phyloP scores from a whole-genome alignment of 2,797 vertebrate species.

The Onychomys leucogaster region DNA sequence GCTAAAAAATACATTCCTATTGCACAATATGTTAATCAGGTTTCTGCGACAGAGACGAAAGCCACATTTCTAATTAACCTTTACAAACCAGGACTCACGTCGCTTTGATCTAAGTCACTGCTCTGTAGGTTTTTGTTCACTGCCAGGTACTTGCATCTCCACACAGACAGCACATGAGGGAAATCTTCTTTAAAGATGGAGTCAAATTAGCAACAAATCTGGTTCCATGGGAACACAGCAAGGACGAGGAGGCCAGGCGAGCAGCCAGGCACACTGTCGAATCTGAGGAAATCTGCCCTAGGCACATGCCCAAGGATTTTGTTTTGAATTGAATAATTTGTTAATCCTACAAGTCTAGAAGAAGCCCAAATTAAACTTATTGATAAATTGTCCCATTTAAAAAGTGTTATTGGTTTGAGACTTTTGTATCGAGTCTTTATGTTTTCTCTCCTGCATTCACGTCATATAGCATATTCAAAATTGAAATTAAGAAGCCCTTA shows the following conservation, averaged over 20 bases:
- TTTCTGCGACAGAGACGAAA: conserved; percentile 60
- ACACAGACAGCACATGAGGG: neutral
- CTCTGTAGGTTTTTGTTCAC: neutral
- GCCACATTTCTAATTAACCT: conserved; percentile 68
- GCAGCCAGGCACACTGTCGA: neutral
- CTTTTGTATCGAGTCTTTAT: conserved; percentile 2
- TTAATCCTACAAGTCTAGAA: conserved; percentile 59
- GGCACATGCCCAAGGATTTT: conserved; percentile 12
- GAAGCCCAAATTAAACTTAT: conserved; percentile 70
- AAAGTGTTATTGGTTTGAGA: conserved; percentile 58
- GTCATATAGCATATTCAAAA: conserved; percentile 35
- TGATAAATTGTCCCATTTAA: conserved; percentile 45
- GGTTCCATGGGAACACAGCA: conserved; percentile 52
- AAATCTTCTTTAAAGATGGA: neutral
- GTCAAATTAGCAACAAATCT: conserved; percentile 53
- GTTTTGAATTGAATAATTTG: conserved; percentile 60
- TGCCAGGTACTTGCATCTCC: neutral
- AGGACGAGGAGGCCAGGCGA: neutral
- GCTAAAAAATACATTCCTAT: conserved; percentile 15
- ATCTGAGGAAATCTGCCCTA: neutral
- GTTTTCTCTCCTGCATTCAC: neutral
- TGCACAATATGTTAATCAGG: conserved; percentile 37
- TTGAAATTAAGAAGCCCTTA: neutral
- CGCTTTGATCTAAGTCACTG: conserved; percentile 14
- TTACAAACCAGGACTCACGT: conserved; percentile 23